Conservation (phyloP, 2,888 invertebrate species). For the Pristionchus fissidentatus region DNA sequence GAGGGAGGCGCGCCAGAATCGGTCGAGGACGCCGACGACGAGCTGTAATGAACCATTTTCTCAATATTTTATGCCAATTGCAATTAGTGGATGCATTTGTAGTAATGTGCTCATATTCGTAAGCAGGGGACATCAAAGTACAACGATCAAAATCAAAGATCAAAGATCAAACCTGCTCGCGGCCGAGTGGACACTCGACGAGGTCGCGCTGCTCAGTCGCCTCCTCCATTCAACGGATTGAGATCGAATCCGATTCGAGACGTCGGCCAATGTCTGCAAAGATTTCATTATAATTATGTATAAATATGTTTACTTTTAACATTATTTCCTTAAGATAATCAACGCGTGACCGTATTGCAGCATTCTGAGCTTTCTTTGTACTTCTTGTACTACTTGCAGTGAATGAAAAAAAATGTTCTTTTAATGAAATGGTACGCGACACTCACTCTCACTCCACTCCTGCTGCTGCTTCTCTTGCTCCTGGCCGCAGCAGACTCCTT, state of each 20-base stretch:
- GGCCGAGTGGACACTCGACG: conserved; percentile 10
- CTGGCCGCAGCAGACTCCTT: background rate
- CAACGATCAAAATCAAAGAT: no score
- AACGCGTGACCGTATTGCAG: background rate
- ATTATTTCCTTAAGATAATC: background rate
- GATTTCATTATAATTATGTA: background rate
- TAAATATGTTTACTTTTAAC: no score
- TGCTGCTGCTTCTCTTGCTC: conserved; percentile 44
- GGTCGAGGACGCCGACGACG: conserved; percentile 5
- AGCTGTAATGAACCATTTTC: background rate
- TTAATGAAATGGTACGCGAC: background rate
- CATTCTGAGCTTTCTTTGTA: background rate
- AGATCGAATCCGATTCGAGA: conserved; percentile 56
- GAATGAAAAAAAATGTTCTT: background rate
- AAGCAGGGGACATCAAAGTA: background rate
- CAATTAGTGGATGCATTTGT: background rate
- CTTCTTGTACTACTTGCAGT: no score
- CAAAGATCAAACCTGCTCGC: no score
- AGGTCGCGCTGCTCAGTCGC: conserved; percentile 4
- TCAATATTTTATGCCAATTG: background rate
- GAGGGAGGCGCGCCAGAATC: conserved; percentile 43
- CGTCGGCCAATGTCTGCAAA: conserved; percentile 53
- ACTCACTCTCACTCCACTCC: conserved; percentile 35
- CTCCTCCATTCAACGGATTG: conserved; percentile 54
- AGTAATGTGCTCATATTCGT: background rate